Evolutionary conservation across 2,797 vertebrate species (phyloP).

Genomic region (Sebastes hopkinsi): DNA sequence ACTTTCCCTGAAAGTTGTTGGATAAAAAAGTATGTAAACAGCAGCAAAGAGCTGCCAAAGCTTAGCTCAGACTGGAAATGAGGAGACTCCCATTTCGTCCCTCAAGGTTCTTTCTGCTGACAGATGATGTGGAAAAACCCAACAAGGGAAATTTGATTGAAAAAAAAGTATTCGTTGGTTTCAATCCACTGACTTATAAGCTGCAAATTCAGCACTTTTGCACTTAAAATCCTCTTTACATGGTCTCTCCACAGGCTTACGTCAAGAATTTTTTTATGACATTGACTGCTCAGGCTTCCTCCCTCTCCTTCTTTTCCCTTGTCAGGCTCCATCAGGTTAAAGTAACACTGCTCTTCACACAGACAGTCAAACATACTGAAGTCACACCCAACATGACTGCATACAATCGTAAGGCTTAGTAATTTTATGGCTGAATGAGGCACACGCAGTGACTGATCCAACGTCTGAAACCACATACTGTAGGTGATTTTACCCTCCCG

Average conservation of each 20-base stretch:
- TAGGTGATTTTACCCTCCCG: not conserved
- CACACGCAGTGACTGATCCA: not conserved
- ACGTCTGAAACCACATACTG: not conserved
- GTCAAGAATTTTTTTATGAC: conserved; percentile 6
- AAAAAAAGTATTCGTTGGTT: not conserved
- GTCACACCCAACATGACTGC: conserved; percentile 5
- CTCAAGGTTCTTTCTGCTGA: conserved; percentile 15
- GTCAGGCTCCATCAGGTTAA: conserved; percentile 40
- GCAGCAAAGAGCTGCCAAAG: conserved; percentile 20
- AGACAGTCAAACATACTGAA: conserved; percentile 1
- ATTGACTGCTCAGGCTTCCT: not conserved
- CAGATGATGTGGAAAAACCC: conserved; percentile 20
- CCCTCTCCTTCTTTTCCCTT: conserved; percentile 1
- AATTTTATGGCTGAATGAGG: not conserved
- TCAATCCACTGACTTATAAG: not conserved
- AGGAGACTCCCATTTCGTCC: conserved; percentile 27
- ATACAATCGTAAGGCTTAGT: not conserved
- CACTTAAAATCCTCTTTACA: conserved; percentile 15
- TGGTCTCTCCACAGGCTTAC: conserved; percentile 1
- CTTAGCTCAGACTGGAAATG: conserved; percentile 33
- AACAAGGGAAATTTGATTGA: conserved; percentile 6
- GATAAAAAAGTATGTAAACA: conserved; percentile 30
- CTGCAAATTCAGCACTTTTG: conserved; percentile 34
- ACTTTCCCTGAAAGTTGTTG: conserved; percentile 19
- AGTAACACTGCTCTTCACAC: conserved; percentile 6